Conservation (phyloP, 2,113 vertebrate species). For the Thamnophis sirtalis region DNA sequence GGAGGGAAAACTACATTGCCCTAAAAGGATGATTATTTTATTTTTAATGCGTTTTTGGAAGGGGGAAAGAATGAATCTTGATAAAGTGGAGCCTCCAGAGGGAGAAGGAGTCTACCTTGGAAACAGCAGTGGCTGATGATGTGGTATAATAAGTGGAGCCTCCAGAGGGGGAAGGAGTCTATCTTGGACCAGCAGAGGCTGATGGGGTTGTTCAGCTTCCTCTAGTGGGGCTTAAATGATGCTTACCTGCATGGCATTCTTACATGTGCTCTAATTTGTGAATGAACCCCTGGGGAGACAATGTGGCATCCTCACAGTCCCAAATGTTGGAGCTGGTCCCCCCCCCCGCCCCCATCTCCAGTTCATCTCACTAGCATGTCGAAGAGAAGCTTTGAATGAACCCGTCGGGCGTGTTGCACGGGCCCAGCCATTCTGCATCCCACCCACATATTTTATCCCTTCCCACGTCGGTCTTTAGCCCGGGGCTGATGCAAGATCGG, state of each 20-base stretch:
- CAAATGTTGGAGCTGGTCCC: neutral
- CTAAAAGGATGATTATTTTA: no score
- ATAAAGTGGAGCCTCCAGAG: no score
- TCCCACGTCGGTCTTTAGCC: neutral
- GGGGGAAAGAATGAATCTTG: neutral
- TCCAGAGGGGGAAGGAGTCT: no score
- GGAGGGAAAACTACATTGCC: no score
- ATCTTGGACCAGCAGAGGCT: no score
- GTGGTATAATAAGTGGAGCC: no score
- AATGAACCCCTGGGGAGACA: neutral
- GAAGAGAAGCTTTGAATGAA: neutral
- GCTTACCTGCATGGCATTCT: neutral
- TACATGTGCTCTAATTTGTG: neutral
- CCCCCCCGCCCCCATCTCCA: rapidly evolving
- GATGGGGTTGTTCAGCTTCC: neutral
- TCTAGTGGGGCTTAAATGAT: neutral
- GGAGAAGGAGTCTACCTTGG: no score
- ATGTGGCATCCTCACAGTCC: no score
- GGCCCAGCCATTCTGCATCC: neutral
- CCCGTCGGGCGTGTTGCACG: neutral
- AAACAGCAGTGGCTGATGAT: no score
- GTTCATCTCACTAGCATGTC: neutral
- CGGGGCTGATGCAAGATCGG: neutral
- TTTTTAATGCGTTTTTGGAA: no score
- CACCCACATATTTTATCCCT: neutral